A percentile compares a stretch with the other conserved stretches of the same genome.
Evolutionary conservation across 2,888 invertebrate genomes (phyloP).

Genomic region (Pseudococcus longispinus): DNA sequence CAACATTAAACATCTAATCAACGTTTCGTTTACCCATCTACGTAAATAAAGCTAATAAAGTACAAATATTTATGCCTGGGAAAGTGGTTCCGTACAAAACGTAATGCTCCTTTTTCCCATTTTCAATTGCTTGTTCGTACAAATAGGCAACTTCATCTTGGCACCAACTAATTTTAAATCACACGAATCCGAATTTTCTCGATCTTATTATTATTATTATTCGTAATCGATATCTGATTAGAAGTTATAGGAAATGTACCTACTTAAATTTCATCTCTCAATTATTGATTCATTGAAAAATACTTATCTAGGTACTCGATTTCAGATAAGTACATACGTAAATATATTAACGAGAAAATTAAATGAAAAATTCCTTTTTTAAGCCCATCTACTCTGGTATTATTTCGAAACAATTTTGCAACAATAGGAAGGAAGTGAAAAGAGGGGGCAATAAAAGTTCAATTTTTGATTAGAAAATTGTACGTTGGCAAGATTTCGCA

Average conservation of each 20-base stretch:
- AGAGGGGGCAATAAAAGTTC: background rate
- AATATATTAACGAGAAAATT: background rate
- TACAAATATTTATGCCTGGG: background rate
- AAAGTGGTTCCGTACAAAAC: too few species aligned
- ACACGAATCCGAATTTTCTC: too few species aligned
- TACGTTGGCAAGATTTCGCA: background rate
- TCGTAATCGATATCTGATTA: too few species aligned
- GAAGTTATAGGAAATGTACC: too few species aligned
- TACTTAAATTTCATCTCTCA: background rate
- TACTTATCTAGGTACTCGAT: too few species aligned
- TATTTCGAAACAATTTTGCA: background rate
- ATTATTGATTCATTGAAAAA: too few species aligned
- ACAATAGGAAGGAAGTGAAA: background rate
- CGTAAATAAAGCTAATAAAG: background rate
- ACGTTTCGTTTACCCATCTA: background rate
- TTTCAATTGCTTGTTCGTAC: too few species aligned
- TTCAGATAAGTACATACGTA: too few species aligned
- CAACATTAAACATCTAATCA: background rate
- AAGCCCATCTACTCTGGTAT: background rate
- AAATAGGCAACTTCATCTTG: too few species aligned
- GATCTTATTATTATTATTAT: too few species aligned
- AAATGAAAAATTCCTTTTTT: background rate
- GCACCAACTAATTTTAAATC: too few species aligned
- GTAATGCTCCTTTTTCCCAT: too few species aligned
- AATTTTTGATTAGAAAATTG: background rate